These are phyloP conservation scores for Melinaea menophilus DNA, from an alignment of 2,888 invertebrate genomes.

Conservation along the genomic window DNA sequence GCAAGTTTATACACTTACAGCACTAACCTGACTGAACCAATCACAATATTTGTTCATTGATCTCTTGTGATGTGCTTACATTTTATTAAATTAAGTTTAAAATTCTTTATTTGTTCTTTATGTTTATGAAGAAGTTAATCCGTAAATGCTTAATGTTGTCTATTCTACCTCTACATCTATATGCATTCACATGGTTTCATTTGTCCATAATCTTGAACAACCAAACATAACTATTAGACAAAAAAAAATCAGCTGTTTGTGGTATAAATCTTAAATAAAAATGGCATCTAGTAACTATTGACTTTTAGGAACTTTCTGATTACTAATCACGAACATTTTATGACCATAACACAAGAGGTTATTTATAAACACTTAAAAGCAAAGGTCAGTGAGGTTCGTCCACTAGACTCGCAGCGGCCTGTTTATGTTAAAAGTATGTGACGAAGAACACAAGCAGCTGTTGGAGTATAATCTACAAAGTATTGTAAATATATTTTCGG, in stretches of 20 bases:
- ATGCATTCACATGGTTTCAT: slow-evolving; percentile 11
- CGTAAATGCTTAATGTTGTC: slow-evolving; percentile 18
- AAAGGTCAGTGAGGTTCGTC: too few species aligned
- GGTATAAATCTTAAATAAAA: slow-evolving; percentile 43
- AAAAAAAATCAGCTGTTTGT: slow-evolving; percentile 41
- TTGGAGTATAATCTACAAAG: slow-evolving; percentile 31
- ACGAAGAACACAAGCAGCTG: slow-evolving; percentile 30
- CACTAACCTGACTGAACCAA: background rate
- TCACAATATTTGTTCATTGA: slow-evolving; percentile 37
- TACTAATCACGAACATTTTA: slow-evolving; percentile 41
- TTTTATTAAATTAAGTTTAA: slow-evolving; percentile 5
- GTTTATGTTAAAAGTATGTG: background rate
- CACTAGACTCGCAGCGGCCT: too few species aligned
- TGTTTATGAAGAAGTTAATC: slow-evolving; percentile 11
- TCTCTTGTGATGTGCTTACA: background rate
- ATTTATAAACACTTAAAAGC: too few species aligned
- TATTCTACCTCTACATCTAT: slow-evolving; percentile 17
- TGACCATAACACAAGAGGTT: slow-evolving; percentile 12
- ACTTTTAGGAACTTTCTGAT: slow-evolving; percentile 70
- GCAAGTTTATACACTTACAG: slow-evolving; percentile 36
- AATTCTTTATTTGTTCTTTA: slow-evolving; percentile 20
- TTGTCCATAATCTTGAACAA: slow-evolving; percentile 18
- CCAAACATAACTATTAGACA: slow-evolving; percentile 45
- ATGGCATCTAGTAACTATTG: slow-evolving; percentile 69
- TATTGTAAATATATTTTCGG: slow-evolving; percentile 31